Conservation (phyloP, 2,113 vertebrate genomes). For the Dolichotis patagonum region DNA sequence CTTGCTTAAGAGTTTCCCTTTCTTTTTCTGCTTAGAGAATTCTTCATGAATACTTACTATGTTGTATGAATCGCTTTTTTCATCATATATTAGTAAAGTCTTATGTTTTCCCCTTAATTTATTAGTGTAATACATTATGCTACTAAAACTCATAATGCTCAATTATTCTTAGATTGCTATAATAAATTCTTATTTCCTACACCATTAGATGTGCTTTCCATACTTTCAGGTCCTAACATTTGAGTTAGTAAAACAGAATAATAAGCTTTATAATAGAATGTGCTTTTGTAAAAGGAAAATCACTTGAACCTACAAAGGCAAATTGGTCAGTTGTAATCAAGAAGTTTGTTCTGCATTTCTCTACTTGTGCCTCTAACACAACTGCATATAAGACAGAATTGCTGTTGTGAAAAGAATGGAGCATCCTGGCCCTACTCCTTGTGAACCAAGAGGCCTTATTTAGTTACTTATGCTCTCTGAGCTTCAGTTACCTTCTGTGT, state of each 20-base stretch:
- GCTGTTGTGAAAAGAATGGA: neutral
- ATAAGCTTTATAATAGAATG: neutral
- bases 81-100: neutral
- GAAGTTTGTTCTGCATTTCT: conserved; percentile 19
- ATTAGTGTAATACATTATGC: neutral
- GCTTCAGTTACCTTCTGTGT: neutral
- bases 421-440: neutral
- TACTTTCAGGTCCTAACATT: neutral
- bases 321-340: neutral
- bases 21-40: conserved; percentile 5
- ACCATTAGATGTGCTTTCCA: neutral
- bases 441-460: neutral
- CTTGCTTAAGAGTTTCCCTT: neutral
- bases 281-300: neutral
- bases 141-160: conserved; percentile 22
- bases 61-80: neutral
- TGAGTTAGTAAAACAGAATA: neutral
- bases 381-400: neutral
- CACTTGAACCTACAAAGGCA: neutral
- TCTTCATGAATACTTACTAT: neutral
- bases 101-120: neutral
- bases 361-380: neutral
- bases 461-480: neutral
- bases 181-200: conserved; percentile 11
- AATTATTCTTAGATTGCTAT: neutral